These are phyloP conservation scores for Cynopterus sphinx DNA, from an alignment of 2,797 vertebrate species.

Conservation along the genomic window DNA sequence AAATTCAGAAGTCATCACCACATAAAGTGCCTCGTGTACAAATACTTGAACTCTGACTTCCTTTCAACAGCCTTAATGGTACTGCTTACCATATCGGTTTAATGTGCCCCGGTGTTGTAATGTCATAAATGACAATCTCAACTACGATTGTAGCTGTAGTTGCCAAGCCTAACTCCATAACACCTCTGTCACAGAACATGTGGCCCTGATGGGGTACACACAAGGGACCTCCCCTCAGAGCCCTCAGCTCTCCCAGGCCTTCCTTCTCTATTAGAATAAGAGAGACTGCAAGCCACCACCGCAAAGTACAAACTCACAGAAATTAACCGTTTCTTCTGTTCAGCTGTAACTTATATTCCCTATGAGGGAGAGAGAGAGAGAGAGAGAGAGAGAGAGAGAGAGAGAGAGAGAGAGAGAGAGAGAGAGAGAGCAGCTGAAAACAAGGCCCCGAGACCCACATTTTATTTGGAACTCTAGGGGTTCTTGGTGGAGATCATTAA, in stretches of 20 bases:
- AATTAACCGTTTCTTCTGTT: slow-evolving; percentile 79
- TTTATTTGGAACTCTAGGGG: slow-evolving; percentile 85
- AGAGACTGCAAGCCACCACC: slow-evolving; percentile 66
- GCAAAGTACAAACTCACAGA: slow-evolving; percentile 73
- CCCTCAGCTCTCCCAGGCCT: background rate
- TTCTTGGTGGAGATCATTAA: slow-evolving; percentile 84
- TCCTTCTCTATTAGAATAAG: slow-evolving; percentile 65
- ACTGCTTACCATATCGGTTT: slow-evolving; percentile 65
- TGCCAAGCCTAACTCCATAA: slow-evolving; percentile 44
- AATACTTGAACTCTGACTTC: slow-evolving; percentile 81
- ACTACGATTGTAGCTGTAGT: slow-evolving; percentile 8
- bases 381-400: too few species aligned
- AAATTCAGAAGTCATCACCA: slow-evolving; percentile 76
- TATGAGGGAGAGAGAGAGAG: background rate
- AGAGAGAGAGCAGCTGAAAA: background rate
- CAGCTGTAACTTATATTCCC: slow-evolving; percentile 51
- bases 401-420: too few species aligned
- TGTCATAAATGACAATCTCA: slow-evolving; percentile 66
- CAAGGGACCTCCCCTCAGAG: slow-evolving; percentile 42
- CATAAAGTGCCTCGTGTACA: slow-evolving; percentile 64
- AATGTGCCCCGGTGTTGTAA: slow-evolving; percentile 63
- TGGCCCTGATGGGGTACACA: slow-evolving; percentile 33
- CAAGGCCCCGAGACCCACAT: slow-evolving; percentile 69
- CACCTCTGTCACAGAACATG: slow-evolving; percentile 31
- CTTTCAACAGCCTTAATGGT: slow-evolving; percentile 77